Conservation (phyloP, 2,888 invertebrate species). For the Julus scandinavius region DNA sequence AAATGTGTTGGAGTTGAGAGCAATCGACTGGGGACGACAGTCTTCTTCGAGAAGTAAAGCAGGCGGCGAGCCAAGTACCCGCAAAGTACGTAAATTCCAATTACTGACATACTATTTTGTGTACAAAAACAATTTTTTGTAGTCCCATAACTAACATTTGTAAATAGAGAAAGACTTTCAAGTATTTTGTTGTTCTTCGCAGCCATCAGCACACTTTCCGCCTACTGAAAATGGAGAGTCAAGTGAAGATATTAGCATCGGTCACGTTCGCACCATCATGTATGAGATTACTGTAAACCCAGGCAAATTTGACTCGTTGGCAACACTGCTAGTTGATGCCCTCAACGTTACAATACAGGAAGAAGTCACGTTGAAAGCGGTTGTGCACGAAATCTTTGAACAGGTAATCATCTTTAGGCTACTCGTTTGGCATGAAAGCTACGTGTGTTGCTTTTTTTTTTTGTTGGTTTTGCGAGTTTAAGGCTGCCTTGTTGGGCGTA, state of each 20-base stretch:
- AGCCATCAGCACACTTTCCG: not conserved
- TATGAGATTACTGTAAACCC: constrained; percentile 64
- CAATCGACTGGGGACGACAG: constrained; percentile 60
- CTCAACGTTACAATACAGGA: constrained; percentile 60
- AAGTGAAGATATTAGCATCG: constrained; percentile 47
- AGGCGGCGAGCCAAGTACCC: not conserved
- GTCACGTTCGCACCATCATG: constrained; percentile 59
- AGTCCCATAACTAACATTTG: too few relatives aligned
- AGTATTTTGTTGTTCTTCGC: not conserved
- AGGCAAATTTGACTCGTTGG: constrained; percentile 63
- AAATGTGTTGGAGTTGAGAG: constrained; percentile 60
- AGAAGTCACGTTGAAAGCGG: constrained; percentile 58
- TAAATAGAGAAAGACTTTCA: not conserved
- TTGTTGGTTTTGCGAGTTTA: too few relatives aligned
- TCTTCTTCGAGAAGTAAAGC: not conserved
- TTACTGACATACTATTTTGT: not conserved
- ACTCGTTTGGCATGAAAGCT: too few relatives aligned
- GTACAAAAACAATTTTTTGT: too few relatives aligned
- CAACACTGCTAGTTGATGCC: constrained; percentile 62
- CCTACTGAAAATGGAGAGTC: constrained; percentile 47
- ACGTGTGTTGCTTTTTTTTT: not conserved
- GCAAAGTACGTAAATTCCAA: not conserved
- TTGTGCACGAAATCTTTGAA: constrained; percentile 60
- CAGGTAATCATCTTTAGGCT: constrained; percentile 57
- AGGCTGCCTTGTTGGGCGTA: not conserved